Base-by-base conservation (phyloP, 2,797 vertebrate species). In the Gastrophryne carolinensis region DNA sequence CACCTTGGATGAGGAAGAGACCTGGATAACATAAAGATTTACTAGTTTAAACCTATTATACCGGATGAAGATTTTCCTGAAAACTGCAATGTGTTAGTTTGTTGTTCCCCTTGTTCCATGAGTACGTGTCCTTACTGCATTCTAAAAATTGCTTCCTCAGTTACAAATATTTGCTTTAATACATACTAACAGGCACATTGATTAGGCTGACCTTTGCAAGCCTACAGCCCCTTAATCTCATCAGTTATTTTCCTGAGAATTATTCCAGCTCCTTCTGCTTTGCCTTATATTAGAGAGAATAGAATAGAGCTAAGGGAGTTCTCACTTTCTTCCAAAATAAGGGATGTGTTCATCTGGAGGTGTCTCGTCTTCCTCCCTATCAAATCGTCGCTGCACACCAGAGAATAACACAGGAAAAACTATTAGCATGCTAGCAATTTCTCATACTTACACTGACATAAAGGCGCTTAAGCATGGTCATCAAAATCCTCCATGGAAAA, bases 381-480 rank as follows among this genome's bases (percentile, higher is more conserved):
- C 75, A 78, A 65, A 78, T 53, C 24, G 26, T 53, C 24, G 26
- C 53, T 71, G 60, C 67, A 67, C 73, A 52, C 67, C 39, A 47
- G 60, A 72, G 75, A 30, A 37, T 78, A 64, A 72, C 67, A 58
- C 49, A 78, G 60, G 58, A 60, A 78, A 69, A 72, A 72, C 75
- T 78, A 78, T 72, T 78, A 78, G 68, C 75, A 78, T 78, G 75
- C 37, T 26, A 65, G 75, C 75, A 39, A 78, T 78, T 78, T 71
- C 58, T 78, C 75, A 78, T 78, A 61, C 60, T 78, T 72, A 72
- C 37, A 72, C 63, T 78, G 75, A 78, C 75, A 72, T 78, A 27
- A 78, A 78, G 56, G 60, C 75, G 72, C 68, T 78, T 60, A 71
- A 64, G 66, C 74, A 57, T 71, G 74, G 58, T 71, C 67, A 77